Evolutionary conservation across 2,113 vertebrate species (phyloP).

Genomic region (Bos javanicus): DNA sequence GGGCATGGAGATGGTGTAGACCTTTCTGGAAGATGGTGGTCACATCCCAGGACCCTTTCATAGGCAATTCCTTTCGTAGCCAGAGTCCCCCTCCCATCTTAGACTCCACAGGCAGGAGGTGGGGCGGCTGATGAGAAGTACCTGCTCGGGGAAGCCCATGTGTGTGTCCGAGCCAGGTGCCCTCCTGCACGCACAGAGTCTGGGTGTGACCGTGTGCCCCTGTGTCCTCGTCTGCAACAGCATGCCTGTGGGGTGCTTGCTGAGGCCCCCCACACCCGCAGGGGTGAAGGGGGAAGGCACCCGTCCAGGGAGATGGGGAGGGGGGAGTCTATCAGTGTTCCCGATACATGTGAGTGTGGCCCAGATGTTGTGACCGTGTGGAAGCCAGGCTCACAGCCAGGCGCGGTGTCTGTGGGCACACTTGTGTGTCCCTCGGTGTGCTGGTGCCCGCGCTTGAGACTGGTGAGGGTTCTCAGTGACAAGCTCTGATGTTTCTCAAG

Average conservation of each 20-base stretch:
- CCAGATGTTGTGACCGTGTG: accelerated
- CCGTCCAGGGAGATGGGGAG: background rate
- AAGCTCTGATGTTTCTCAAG: background rate
- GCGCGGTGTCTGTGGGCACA: accelerated
- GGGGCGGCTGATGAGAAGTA: background rate
- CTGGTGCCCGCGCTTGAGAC: accelerated
- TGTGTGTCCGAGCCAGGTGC: no score
- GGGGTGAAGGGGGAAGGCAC: background rate
- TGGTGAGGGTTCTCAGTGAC: accelerated
- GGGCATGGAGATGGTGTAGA: background rate
- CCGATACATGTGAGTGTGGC: background rate
- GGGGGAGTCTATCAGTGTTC: background rate
- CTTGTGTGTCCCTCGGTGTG: background rate
- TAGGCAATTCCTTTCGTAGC: background rate
- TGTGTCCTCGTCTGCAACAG: background rate
- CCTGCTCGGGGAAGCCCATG: background rate
- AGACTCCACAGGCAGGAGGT: background rate
- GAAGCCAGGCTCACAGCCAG: background rate
- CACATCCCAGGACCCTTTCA: background rate
- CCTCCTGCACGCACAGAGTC: accelerated
- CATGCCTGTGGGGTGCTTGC: background rate
- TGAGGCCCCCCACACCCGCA: accelerated
- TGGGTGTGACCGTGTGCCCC: background rate
- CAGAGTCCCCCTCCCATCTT: background rate
- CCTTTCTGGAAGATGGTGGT: background rate